Conservation (phyloP, 2,113 vertebrate genomes). For the Otus sunia region DNA sequence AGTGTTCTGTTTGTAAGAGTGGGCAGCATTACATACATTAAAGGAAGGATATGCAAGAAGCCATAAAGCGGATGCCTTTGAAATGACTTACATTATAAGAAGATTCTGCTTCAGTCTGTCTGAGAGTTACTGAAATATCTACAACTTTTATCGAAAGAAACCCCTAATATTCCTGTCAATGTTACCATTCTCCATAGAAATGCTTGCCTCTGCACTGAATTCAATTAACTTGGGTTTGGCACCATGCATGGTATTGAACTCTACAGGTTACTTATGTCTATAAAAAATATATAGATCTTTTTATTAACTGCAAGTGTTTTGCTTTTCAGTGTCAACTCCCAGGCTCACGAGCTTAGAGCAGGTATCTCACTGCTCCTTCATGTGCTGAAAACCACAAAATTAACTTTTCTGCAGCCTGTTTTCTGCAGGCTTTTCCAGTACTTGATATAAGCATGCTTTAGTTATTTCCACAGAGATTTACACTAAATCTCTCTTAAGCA, state of each 20-base stretch:
- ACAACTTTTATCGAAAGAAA: neutral
- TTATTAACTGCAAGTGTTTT: neutral
- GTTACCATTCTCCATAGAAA: neutral
- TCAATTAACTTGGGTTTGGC: neutral
- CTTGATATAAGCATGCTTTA: neutral
- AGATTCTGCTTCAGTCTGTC: neutral
- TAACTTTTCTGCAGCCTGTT: neutral
- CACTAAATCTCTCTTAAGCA: neutral
- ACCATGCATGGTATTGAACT: neutral
- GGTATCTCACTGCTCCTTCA: neutral
- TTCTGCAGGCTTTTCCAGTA: neutral
- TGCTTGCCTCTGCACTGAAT: neutral
- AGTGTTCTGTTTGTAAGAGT: neutral
- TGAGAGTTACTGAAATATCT: neutral
- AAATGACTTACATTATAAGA: neutral
- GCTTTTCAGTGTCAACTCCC: neutral
- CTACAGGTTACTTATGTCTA: neutral
- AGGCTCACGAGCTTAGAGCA: neutral
- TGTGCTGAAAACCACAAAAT: neutral
- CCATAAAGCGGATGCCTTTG: neutral
- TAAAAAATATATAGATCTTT: neutral
- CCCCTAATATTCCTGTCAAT: neutral
- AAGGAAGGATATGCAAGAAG: neutral
- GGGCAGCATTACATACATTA: neutral
- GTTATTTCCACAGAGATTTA: constrained; percentile 36